These are phyloP conservation scores for Trachelus tabidus DNA, from an alignment of 2,888 invertebrate genomes.

Conservation along the genomic window DNA sequence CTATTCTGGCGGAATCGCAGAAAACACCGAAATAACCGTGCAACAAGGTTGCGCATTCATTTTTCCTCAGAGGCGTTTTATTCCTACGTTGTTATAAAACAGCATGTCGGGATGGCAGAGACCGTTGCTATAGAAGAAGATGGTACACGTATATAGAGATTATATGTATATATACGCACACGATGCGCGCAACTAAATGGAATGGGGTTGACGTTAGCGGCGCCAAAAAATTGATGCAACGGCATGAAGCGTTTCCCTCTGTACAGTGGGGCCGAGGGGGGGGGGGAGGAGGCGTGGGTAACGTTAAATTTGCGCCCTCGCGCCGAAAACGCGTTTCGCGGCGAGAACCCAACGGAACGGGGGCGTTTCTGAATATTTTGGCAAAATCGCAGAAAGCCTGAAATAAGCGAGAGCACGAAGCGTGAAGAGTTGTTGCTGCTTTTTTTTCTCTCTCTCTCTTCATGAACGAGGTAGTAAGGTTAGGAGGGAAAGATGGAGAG, in stretches of 20 bases:
- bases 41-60: neutral
- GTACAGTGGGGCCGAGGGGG: neutral
- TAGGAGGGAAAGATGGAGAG: too few relatives aligned
- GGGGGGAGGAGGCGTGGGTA: neutral
- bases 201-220: neutral
- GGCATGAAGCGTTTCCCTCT: neutral
- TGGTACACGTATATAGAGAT: neutral
- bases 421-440: neutral
- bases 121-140: neutral
- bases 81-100: neutral
- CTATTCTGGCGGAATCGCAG: neutral
- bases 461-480: neutral
- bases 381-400: neutral
- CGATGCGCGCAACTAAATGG: neutral
- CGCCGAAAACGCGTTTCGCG: neutral
- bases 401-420: neutral
- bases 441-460: constrained; percentile 26
- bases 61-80: neutral
- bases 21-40: neutral
- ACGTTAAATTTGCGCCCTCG: neutral
- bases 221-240: neutral
- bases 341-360: neutral
- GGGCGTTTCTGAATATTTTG: neutral
- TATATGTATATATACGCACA: constrained; percentile 8
- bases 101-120: neutral